Evolutionary conservation across 2,888 invertebrate genomes (phyloP).

Genomic region (Aricia artaxerxes): DNA sequence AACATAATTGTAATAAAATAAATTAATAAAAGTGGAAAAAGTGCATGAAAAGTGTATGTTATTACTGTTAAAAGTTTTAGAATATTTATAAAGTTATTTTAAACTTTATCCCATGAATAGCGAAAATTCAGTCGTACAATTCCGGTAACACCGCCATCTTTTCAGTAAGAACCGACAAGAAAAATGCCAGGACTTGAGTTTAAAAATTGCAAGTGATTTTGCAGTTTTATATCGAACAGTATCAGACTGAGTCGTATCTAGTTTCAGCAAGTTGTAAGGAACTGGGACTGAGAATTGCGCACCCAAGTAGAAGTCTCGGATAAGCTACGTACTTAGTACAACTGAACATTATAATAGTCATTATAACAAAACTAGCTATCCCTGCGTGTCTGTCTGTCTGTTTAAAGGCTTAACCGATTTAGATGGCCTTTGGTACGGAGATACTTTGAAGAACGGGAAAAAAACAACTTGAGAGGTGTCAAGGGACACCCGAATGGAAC

Average conservation of each 20-base stretch:
- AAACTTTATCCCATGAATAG: not conserved
- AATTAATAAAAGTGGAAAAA: no score
- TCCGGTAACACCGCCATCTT: not conserved
- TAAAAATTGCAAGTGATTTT: constrained; percentile 4
- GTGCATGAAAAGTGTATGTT: no score
- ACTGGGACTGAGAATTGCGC: not conserved
- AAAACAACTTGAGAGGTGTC: no score
- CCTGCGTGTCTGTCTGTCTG: no score
- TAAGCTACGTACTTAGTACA: constrained; percentile 2
- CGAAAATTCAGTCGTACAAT: not conserved
- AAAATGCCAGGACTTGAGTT: constrained; percentile 3
- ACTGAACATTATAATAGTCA: not conserved
- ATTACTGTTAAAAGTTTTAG: no score
- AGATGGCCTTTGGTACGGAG: no score
- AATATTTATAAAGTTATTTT: not conserved
- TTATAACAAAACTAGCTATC: not conserved
- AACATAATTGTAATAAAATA: no score
- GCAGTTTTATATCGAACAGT: not conserved
- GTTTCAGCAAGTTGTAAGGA: not conserved
- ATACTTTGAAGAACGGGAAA: no score
- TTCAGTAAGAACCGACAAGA: not conserved
- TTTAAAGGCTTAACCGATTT: no score
- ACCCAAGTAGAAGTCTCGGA: not conserved
- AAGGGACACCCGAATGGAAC: no score
- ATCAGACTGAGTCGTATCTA: not conserved